A percentile compares a stretch with the other conserved stretches of the same genome.
phyloP scores from a whole-genome alignment of 1,140 invertebrate species.

The Saccostrea echinata region DNA sequence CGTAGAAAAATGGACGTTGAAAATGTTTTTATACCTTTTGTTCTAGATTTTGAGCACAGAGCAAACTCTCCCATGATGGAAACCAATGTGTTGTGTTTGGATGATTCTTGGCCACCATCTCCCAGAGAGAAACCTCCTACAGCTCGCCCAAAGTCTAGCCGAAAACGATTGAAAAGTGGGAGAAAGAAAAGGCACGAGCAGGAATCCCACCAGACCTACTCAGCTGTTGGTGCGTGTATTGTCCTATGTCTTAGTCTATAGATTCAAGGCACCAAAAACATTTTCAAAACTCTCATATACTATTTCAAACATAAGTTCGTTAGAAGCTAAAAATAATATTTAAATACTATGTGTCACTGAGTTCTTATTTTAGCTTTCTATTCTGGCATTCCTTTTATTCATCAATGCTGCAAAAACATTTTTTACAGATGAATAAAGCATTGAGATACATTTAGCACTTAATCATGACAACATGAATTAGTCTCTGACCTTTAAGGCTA shows the following conservation, averaged over 20 bases:
- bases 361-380: no score
- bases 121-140: conserved; percentile 42
- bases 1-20: not conserved
- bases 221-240: not conserved
- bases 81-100: not conserved
- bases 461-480: no score
- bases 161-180: conserved; percentile 38
- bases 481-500: no score
- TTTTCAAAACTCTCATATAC: not conserved
- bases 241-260: not conserved
- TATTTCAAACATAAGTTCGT: not conserved
- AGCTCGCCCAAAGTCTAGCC: conserved; percentile 50
- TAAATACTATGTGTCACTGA: no score
- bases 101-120: conserved; percentile 5
- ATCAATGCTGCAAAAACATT: no score
- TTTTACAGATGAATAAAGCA: no score
- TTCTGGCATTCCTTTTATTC: no score
- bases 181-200: conserved; percentile 45
- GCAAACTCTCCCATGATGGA: not conserved
- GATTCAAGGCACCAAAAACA: not conserved
- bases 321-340: no score
- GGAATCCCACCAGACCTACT: not conserved
- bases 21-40: not conserved
- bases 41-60: not conserved
- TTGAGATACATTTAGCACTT: no score